Percentiles rank a stretch among this genome's conserved stretches.
Conservation (phyloP, 2,113 vertebrate genomes). For the Chionomys nivalis region DNA sequence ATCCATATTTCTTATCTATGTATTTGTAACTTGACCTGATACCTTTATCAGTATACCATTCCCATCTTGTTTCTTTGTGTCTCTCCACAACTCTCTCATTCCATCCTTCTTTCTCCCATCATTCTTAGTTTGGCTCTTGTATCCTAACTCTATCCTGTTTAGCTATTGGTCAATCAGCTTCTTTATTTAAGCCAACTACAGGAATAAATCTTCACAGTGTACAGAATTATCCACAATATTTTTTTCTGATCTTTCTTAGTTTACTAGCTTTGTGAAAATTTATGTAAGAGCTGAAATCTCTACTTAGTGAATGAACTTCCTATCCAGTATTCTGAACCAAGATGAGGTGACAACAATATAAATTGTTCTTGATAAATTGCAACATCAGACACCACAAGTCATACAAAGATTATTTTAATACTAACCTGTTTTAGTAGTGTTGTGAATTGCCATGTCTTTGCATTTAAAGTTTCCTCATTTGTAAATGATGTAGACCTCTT, state of each 20-base stretch:
- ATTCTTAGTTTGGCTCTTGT: no score
- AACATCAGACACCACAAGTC: neutral
- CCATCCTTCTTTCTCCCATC: no score
- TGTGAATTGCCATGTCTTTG: constrained; percentile 63
- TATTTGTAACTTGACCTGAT: no score
- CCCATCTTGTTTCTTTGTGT: no score
- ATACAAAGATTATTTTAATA: neutral
- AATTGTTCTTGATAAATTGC: constrained; percentile 32
- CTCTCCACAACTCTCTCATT: no score
- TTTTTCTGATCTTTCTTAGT: neutral
- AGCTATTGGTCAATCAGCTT: no score
- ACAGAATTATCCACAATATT: no score
- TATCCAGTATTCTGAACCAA: neutral
- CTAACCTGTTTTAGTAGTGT: constrained; percentile 60
- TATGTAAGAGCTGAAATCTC: neutral
- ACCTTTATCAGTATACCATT: no score
- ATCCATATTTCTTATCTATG: no score
- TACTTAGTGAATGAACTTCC: neutral
- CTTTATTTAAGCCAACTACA: no score
- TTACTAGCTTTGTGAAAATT: constrained; percentile 21
- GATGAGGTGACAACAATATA: constrained; percentile 13
- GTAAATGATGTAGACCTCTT: constrained; percentile 71
- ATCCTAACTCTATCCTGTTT: no score
- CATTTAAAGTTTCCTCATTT: constrained; percentile 70
- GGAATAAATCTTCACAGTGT: no score